Conservation (phyloP, 1,140 invertebrate species). For the Drosophila bipectinata region DNA sequence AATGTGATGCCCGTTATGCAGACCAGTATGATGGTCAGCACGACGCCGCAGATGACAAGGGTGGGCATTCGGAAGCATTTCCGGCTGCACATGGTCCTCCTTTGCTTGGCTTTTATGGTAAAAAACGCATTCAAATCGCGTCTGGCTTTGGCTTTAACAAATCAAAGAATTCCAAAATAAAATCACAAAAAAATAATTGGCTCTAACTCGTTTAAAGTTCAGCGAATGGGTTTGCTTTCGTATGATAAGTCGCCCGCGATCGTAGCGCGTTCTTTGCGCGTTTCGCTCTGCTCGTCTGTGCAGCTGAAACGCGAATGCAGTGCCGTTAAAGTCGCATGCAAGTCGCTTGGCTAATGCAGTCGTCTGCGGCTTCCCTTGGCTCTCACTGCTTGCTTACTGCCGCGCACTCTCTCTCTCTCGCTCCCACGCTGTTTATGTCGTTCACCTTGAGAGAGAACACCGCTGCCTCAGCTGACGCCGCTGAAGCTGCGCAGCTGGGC, state of each 20-base stretch:
- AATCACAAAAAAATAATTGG: neutral
- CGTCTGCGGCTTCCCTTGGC: too few relatives aligned
- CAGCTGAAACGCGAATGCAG: conserved; percentile 76
- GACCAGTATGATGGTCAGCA: conserved; percentile 81
- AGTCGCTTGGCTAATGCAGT: neutral
- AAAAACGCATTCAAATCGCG: conserved; percentile 21
- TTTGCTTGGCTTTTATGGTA: conserved; percentile 2
- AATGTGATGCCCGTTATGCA: conserved; percentile 83
- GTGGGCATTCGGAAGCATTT: conserved; percentile 83
- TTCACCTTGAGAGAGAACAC: conserved; percentile 37
- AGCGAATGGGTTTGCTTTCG: conserved; percentile 18
- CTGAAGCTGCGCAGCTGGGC: conserved; percentile 66
- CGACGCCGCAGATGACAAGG: conserved; percentile 78
- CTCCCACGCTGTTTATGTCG: conserved; percentile 6
- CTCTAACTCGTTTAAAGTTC: conserved; percentile 4
- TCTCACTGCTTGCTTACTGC: conserved; percentile 13
- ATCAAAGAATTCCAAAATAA: neutral
- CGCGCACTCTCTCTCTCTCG: conserved; percentile 9
- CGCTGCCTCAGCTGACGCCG: conserved; percentile 39
- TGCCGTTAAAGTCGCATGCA: conserved; percentile 10
- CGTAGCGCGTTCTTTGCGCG: conserved; percentile 24
- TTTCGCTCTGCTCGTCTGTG: conserved; percentile 21
- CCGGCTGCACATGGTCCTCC: conserved; percentile 74
- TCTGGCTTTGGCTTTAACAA: neutral
- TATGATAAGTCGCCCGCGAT: conserved; percentile 4